Evolutionary conservation across 2,113 vertebrate genomes (phyloP), one percentile per base, ranked within the genome.

Genomic region (Terrapene triunguis): DNA sequence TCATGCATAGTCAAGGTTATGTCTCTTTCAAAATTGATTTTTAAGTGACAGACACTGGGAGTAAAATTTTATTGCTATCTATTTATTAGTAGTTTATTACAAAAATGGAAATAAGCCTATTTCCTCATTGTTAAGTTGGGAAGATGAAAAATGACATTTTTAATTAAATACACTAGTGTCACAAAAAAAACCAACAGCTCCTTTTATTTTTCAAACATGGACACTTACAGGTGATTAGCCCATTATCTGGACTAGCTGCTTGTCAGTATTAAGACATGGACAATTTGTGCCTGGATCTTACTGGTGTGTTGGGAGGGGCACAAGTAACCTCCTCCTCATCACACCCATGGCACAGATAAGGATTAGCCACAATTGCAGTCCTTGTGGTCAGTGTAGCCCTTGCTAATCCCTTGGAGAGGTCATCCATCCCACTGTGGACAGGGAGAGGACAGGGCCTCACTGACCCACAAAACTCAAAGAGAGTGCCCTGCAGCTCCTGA

Each of bases 371-470:
- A 44, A 7, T 44, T 76, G 42, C 42, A 13, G 9, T 44, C 38
- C 38, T 44, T 76, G 10, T 44, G 72, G 38, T 44, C 72, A 76
- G 72, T 42, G 10, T 4, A 74, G 10, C 29, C 29, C 76, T 24
- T 16, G 2, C 1, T 17, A 12, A 32, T 86, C 25, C 2, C 62
- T 42, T 55, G 84, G 55, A 62, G 69, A 94, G 82, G 59, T 82
- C 84, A 5, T 19, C 78, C 76, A 2, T 29, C 0, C 0, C 78
- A 47, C 25, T 27, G 7, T 4, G 35, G 54, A 44, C 24, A 6
- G 54, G 42, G 9, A 74, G 54, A 84, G 48, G 24, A 12, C 22
- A 62, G 59, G 69, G 44, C 57, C 69, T 32, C 42, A 65, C 80
- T 59, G 72, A 76, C 22, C 38, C 38, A 38, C 9, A 47, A 24